Percentiles rank a stretch among this genome's conserved stretches.
Evolutionary conservation across 2,797 vertebrate species (phyloP).

Genomic region (Tapera naevia): DNA sequence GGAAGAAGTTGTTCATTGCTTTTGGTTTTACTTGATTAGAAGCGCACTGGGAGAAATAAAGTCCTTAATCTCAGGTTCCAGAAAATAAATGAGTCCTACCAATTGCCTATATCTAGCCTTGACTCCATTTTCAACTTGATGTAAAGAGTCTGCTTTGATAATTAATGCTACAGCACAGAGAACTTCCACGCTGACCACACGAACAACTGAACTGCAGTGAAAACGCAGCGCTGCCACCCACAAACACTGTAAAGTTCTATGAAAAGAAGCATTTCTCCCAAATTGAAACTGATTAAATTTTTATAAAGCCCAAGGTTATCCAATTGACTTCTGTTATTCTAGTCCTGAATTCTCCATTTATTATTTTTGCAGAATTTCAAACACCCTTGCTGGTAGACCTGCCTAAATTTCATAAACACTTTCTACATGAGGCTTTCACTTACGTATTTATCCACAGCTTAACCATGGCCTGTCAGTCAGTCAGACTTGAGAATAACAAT

Average conservation of each 20-base stretch:
- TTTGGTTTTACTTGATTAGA: background rate
- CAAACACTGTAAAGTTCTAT: background rate
- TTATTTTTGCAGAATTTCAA: background rate
- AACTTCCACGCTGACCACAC: background rate
- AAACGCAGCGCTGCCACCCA: background rate
- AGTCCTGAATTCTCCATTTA: background rate
- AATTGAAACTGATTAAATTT: background rate
- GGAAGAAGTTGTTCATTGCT: background rate
- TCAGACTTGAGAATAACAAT: rapidly evolving
- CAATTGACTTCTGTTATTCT: background rate
- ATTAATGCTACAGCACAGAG: background rate
- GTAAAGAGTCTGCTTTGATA: background rate
- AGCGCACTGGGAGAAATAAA: background rate
- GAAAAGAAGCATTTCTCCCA: background rate
- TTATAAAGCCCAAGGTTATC: background rate
- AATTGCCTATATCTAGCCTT: background rate
- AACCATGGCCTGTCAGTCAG: background rate
- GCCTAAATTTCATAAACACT: background rate
- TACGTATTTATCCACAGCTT: background rate
- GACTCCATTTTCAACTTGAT: background rate
- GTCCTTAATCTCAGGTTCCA: background rate
- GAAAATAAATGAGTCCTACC: background rate
- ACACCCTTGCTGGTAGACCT: background rate
- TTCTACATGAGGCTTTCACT: background rate
- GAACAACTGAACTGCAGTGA: background rate